phyloP scores from a whole-genome alignment of 2,888 invertebrate species.

The Tortrix viridana region DNA sequence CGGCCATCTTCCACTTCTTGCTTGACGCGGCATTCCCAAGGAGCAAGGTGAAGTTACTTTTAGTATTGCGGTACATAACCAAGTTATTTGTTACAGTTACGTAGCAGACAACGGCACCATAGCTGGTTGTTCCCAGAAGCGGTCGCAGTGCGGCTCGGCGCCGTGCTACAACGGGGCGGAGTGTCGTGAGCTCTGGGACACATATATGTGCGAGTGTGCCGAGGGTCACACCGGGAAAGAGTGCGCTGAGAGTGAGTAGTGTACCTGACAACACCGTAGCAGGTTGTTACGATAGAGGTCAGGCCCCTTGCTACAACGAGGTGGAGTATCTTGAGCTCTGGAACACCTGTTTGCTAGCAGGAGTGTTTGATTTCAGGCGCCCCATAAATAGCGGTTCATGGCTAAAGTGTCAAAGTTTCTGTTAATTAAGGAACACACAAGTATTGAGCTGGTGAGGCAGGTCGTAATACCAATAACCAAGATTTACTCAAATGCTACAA shows the following conservation, averaged over 20 bases:
- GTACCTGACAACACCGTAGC: constrained; percentile 91
- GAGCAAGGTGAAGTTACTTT: too few relatives aligned
- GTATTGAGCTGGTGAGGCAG: too few relatives aligned
- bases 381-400: too few relatives aligned
- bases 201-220: constrained; percentile 93
- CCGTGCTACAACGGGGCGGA: constrained; percentile 95
- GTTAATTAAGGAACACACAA: too few relatives aligned
- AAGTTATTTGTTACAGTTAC: constrained; percentile 76
- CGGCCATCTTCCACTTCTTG: too few relatives aligned
- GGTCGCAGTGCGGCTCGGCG: constrained; percentile 90
- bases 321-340: constrained; percentile 55
- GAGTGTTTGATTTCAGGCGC: too few relatives aligned
- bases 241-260: constrained; percentile 89
- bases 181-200: constrained; percentile 95
- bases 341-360: too few relatives aligned
- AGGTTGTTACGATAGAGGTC: constrained; percentile 93
- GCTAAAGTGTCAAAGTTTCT: too few relatives aligned
- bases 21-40: too few relatives aligned
- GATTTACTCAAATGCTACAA: too few relatives aligned
- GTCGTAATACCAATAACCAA: too few relatives aligned
- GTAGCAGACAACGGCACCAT: constrained; percentile 95
- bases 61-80: neutral
- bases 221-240: constrained; percentile 96
- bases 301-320: constrained; percentile 94
- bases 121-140: constrained; percentile 94